Evolutionary conservation across 2,797 vertebrate species (phyloP), one percentile per base, ranked within the genome.

Genomic region (Bothrops alternatus): DNA sequence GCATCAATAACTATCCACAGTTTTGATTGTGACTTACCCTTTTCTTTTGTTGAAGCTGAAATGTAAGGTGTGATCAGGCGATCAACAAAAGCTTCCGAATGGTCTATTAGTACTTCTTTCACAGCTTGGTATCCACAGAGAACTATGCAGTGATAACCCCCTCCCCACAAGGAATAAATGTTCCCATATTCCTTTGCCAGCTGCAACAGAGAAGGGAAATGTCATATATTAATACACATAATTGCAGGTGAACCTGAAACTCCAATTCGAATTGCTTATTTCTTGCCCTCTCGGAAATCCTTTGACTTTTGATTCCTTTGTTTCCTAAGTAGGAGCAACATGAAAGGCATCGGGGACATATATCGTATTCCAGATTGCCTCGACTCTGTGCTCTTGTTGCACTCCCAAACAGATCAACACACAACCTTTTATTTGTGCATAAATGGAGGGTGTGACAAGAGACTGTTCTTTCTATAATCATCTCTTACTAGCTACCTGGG

Each of bases 121-220:
- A 93, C 89, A 0, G 89, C 85, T 53, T 60, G 37, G 3, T 60
- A 90, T 47, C 92, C 92, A 28, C 89, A 87, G 4, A 93, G 57
- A 6, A 93, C 14, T 0, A 93, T 86, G 0, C 85, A 85, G 37
- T 63, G 85, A 14, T 32, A 58, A 53, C 11, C 0, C 0, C 92
- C 92, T 0, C 87, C 55, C 92, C 85, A 90, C 26, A 93, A 32
- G 0, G 42, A 78, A 37, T 61, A 90, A 37, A 93, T 23, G 3
- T 93, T 90, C 47, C 92, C 92, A 23, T 93, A 93, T 4, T 90
- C 63, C 42, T 90, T 93, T 55, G 92, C 92, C 63, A 93, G 11
- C 92, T 93, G 85, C 5, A 60, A 6, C 26, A 87, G 26, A 73
- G 55, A 60, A 73, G 12, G 90, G 53, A 10, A 60, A 42, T 16